Conservation (phyloP, 2,888 invertebrate genomes). For the Norana najaformis region DNA sequence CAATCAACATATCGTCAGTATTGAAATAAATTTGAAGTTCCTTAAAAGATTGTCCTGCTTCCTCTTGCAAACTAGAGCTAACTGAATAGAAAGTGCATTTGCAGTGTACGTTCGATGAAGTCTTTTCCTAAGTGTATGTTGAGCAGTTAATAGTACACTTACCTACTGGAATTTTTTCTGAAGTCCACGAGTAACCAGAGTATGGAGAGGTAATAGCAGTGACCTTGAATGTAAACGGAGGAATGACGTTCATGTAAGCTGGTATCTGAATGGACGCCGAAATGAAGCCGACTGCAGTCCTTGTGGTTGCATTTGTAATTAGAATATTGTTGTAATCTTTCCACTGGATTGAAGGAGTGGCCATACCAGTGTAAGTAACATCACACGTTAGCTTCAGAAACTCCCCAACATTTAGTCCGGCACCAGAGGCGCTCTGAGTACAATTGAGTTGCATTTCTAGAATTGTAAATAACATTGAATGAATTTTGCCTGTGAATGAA, state of each 20-base stretch:
- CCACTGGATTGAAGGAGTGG: background rate
- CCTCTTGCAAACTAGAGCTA: too few relatives aligned
- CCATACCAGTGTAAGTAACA: background rate
- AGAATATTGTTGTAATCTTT: background rate
- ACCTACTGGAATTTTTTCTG: background rate
- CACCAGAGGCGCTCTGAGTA: background rate
- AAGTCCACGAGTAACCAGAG: background rate
- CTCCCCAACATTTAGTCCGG: background rate
- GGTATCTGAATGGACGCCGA: background rate
- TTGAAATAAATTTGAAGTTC: too few relatives aligned
- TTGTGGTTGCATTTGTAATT: background rate
- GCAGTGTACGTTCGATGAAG: too few relatives aligned
- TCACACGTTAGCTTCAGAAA: background rate
- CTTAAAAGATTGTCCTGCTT: too few relatives aligned
- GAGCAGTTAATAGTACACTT: background rate
- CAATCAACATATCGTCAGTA: too few relatives aligned
- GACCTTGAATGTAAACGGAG: background rate
- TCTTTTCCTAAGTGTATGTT: background rate
- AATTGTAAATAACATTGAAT: background rate
- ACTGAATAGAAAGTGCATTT: too few relatives aligned
- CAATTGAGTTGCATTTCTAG: background rate
- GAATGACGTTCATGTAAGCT: background rate
- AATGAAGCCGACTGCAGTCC: background rate
- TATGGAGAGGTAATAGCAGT: background rate
- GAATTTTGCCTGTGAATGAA: too few relatives aligned